phyloP scores from a whole-genome alignment of 2,797 vertebrate species.

The Numenius phaeopus region DNA sequence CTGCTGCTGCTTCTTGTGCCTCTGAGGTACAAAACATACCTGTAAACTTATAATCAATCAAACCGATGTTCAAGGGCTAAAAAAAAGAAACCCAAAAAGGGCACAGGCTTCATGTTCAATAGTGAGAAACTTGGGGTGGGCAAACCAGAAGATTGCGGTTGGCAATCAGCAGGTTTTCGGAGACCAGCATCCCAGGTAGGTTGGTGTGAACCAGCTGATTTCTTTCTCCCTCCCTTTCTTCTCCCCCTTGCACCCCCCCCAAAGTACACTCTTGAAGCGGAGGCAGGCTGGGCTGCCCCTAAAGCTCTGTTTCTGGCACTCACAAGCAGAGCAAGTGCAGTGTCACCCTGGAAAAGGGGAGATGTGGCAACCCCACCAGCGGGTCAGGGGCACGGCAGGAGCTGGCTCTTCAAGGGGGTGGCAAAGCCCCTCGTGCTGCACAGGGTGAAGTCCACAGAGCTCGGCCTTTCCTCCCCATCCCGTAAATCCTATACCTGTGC shows the following conservation, averaged over 20 bases:
- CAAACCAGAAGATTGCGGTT: slow-evolving; percentile 43
- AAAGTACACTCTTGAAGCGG: not conserved
- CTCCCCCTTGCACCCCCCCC: not conserved
- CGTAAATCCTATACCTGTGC: not conserved
- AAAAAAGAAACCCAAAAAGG: slow-evolving; percentile 43
- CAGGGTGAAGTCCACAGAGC: not conserved
- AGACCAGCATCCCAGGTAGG: not conserved
- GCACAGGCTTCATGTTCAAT: slow-evolving; percentile 27
- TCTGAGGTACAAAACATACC: slow-evolving; percentile 73
- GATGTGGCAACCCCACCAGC: not conserved
- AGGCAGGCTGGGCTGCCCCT: not conserved
- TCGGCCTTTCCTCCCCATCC: not conserved
- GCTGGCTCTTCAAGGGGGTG: not conserved
- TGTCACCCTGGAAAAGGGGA: not conserved
- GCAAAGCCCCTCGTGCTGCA: not conserved
- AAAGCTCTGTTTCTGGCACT: not conserved
- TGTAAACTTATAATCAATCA: slow-evolving; percentile 70
- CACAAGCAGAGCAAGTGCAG: not conserved
- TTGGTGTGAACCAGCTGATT: not conserved
- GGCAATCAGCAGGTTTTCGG: not conserved
- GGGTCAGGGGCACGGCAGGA: not conserved
- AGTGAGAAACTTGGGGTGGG: slow-evolving; percentile 50
- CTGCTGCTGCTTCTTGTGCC: slow-evolving; percentile 70
- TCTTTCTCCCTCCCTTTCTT: not conserved
- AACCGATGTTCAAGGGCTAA: not conserved